Conservation (phyloP, 1,140 invertebrate species). For the Nylanderia fulva region DNA sequence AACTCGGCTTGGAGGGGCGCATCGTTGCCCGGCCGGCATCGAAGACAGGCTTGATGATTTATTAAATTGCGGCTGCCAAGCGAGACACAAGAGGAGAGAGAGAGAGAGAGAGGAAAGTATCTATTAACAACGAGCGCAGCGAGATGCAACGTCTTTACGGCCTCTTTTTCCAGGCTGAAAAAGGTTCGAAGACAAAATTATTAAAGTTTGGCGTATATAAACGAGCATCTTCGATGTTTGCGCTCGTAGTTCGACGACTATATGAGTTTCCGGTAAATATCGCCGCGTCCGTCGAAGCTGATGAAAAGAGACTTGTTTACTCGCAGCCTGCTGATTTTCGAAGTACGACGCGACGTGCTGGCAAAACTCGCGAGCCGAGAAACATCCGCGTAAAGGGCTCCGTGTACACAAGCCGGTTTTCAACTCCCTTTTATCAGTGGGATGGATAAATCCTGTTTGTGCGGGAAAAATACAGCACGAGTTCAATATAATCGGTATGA, state of each 20-base stretch:
- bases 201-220: slow-evolving; percentile 65
- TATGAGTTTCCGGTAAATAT: slow-evolving; percentile 66
- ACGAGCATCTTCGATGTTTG: slow-evolving; percentile 65
- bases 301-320: slow-evolving; percentile 76
- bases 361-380: slow-evolving; percentile 50
- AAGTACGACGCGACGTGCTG: slow-evolving; percentile 33
- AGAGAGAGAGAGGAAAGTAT: slow-evolving; percentile 18
- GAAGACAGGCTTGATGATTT: slow-evolving; percentile 71
- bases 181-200: slow-evolving; percentile 71
- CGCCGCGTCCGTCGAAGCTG: slow-evolving; percentile 61
- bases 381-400: not conserved
- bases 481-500: slow-evolving; percentile 43
- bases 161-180: not conserved
- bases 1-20: slow-evolving; percentile 22
- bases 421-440: slow-evolving; percentile 59
- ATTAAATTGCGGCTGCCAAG: slow-evolving; percentile 65
- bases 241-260: slow-evolving; percentile 46
- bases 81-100: slow-evolving; percentile 22
- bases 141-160: not conserved
- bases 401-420: slow-evolving; percentile 56
- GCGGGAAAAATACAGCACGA: not conserved
- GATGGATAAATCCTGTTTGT: slow-evolving; percentile 51
- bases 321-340: slow-evolving; percentile 62
- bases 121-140: slow-evolving; percentile 46
- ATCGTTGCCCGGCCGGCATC: slow-evolving; percentile 51